These are phyloP conservation scores for Toxonevra muliebris DNA, from an alignment of 2,888 invertebrate species.

Conservation along the genomic window DNA sequence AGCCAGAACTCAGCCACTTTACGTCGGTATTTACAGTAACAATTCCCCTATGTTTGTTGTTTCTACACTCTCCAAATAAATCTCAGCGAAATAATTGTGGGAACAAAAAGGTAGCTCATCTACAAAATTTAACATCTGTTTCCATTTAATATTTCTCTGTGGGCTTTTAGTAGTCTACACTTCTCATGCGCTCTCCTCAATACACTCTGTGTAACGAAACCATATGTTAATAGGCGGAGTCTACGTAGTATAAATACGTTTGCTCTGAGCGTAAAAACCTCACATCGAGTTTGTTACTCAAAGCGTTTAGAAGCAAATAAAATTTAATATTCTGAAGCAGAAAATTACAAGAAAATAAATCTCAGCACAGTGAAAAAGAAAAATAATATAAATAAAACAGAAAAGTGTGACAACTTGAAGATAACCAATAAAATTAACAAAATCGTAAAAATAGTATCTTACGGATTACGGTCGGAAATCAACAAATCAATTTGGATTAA, in stretches of 20 bases:
- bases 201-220: too few relatives aligned
- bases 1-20: too few relatives aligned
- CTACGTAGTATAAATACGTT: slow-evolving; percentile 54
- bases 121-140: too few relatives aligned
- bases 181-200: too few relatives aligned
- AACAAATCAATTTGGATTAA: slow-evolving; percentile 24
- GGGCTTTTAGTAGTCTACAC: too few relatives aligned
- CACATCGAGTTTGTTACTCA: slow-evolving; percentile 52
- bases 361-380: slow-evolving; percentile 20
- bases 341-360: slow-evolving; percentile 18
- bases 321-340: neutral
- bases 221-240: slow-evolving; percentile 49
- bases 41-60: too few relatives aligned
- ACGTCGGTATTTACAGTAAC: too few relatives aligned
- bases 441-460: slow-evolving; percentile 31
- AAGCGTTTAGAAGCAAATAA: slow-evolving; percentile 33
- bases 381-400: slow-evolving; percentile 23
- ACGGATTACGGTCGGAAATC: slow-evolving; percentile 43
- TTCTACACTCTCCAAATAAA: too few relatives aligned
- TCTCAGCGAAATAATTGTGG: too few relatives aligned
- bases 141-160: too few relatives aligned
- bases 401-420: slow-evolving; percentile 24
- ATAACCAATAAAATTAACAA: slow-evolving; percentile 20
- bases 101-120: too few relatives aligned
- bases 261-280: slow-evolving; percentile 53